Evolutionary conservation across 2,113 vertebrate species (phyloP), one percentile per base, ranked within the genome.

Genomic region (Saguinus imperator): DNA sequence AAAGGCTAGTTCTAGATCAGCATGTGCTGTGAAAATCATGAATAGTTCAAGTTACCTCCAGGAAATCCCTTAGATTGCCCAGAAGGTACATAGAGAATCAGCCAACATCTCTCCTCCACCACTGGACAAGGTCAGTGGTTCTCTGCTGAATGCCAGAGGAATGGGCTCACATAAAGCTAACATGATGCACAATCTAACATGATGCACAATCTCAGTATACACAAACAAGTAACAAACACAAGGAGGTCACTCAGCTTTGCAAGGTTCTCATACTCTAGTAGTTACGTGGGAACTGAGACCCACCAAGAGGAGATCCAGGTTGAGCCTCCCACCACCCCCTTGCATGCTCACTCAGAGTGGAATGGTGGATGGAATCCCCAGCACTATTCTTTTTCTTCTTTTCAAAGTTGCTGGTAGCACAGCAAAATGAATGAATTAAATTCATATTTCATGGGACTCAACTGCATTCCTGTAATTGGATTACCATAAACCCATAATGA

Each of bases 361-460:
- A 66, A 76, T 25, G 40, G 6, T n/a, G 32, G 23, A 16, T 70
- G 8, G 18, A 58, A 64, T 43, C 37, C 10, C 16, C 21, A 94
- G 43, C 43, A 35, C 35, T 61, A 43, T 73, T 45, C 37, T 77
- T 58, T 61, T 45, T 94, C 80, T 89, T 43, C 40, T 89, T 43
- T 89, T 87, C 55, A 57, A 61, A 79, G 84, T 17, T 73, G 68
- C 27, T 76, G 8, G 43, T 40, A 55, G 11, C 52, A 61, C 55
- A 81, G 77, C 70, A 43, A 79, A 70, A 45, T 21, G 35, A 92
- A 57, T 40, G 43, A 66, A 45, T 81, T 76, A 77, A 96, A 70
- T 76, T 95, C 55, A 40, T 32, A 37, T 25, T 72, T 3, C 66
- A 77, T 37, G 23, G 37, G 35, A 75, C 73, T 94, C 89, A 35